phyloP scores from a whole-genome alignment of 2,797 vertebrate genomes.

The Syngnathus acus region DNA sequence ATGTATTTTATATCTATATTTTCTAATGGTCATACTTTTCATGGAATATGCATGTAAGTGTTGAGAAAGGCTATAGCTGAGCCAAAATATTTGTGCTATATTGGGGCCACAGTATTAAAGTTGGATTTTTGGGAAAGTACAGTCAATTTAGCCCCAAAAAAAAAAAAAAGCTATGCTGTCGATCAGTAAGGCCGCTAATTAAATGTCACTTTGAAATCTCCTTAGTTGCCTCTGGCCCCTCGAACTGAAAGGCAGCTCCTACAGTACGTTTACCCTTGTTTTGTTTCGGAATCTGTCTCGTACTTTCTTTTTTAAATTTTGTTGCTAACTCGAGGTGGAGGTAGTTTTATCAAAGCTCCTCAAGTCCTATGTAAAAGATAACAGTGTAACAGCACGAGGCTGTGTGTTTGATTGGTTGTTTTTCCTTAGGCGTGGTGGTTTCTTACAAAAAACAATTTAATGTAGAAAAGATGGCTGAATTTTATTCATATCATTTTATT shows the following conservation, averaged over 20 bases:
- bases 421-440: no score
- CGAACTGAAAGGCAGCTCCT: not conserved
- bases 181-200: not conserved
- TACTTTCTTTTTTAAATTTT: no score
- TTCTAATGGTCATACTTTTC: not conserved
- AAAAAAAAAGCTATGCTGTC: not conserved
- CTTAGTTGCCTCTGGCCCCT: not conserved
- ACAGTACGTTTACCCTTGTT: not conserved
- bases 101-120: not conserved
- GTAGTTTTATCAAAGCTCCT: no score
- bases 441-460: no score
- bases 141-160: no score
- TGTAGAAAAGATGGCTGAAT: not conserved
- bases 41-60: not conserved
- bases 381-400: no score
- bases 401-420: no score
- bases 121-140: not conserved
- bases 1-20: slow-evolving; percentile 2
- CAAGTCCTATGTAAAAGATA: no score
- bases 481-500: no score
- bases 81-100: not conserved
- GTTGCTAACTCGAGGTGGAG: no score
- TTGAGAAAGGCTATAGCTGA: not conserved
- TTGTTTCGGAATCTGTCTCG: no score
- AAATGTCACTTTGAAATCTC: not conserved